Evolutionary conservation across 2,113 vertebrate genomes (phyloP).

Genomic region (Tupaia tana): DNA sequence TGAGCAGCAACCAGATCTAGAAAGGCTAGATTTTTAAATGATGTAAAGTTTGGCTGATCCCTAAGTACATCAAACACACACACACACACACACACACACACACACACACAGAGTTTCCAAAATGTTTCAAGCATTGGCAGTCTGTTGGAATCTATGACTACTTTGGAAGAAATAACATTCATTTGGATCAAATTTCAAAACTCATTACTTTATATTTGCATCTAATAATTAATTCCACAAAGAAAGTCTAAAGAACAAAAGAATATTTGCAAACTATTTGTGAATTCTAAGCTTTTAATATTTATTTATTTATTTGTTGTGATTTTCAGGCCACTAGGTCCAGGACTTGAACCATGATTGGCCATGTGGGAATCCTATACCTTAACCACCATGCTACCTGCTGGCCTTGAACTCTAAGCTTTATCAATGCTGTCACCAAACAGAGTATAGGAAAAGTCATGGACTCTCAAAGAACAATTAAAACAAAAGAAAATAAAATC

Average conservation of each 20-base stretch:
- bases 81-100: neutral
- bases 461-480: neutral
- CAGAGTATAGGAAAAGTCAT: neutral
- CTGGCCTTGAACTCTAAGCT: neutral
- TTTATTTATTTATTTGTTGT: too few relatives aligned
- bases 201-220: constrained; percentile 48
- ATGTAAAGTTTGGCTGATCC: neutral
- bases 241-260: constrained; percentile 53
- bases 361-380: too few relatives aligned
- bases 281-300: neutral
- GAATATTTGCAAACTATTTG: neutral
- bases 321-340: too few relatives aligned
- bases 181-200: constrained; percentile 69
- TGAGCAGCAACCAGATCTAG: neutral
- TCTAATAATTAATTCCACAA: constrained; percentile 57
- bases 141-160: constrained; percentile 59
- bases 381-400: too few relatives aligned
- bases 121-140: constrained; percentile 57
- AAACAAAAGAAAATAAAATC: neutral
- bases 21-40: constrained; percentile 29
- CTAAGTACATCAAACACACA: neutral
- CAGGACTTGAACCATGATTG: too few relatives aligned
- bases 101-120: neutral
- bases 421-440: neutral
- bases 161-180: constrained; percentile 65